Evolutionary conservation across 2,113 vertebrate species (phyloP).

Genomic region (Trematocara unimaculatum): DNA sequence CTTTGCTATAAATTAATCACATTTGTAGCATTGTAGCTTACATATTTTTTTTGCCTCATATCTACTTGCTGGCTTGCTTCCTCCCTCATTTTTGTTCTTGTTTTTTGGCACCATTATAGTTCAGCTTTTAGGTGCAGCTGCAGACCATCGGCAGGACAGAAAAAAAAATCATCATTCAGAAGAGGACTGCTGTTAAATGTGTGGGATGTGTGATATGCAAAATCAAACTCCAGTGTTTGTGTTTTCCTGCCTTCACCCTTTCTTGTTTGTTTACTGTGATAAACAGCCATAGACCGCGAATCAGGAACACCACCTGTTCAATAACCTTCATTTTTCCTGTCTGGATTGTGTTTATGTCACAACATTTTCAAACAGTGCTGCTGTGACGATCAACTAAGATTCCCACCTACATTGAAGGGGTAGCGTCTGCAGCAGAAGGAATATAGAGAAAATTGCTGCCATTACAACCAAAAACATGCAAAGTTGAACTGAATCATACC

Average conservation of each 20-base stretch:
- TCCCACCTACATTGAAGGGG: neutral
- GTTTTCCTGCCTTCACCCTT: neutral
- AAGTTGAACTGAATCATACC: neutral
- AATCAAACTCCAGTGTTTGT: neutral
- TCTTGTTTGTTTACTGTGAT: neutral
- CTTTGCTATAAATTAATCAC: neutral
- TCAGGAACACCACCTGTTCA: neutral
- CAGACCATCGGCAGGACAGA: neutral
- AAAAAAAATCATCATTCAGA: neutral
- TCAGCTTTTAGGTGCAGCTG: neutral
- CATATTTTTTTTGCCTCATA: neutral
- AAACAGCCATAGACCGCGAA: neutral
- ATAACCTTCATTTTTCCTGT: neutral
- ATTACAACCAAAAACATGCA: neutral
- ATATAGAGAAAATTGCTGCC: neutral
- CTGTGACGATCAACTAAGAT: neutral
- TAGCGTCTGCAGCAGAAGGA: neutral
- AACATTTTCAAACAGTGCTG: neutral
- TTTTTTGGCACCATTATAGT: neutral
- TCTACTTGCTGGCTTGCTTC: neutral
- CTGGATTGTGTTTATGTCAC: neutral
- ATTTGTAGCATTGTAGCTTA: neutral
- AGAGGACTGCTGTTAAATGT: neutral
- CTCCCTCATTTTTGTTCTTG: neutral
- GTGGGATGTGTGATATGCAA: neutral